Base-by-base conservation (phyloP, 2,888 invertebrate species). In the Plagodis pulveraria region DNA sequence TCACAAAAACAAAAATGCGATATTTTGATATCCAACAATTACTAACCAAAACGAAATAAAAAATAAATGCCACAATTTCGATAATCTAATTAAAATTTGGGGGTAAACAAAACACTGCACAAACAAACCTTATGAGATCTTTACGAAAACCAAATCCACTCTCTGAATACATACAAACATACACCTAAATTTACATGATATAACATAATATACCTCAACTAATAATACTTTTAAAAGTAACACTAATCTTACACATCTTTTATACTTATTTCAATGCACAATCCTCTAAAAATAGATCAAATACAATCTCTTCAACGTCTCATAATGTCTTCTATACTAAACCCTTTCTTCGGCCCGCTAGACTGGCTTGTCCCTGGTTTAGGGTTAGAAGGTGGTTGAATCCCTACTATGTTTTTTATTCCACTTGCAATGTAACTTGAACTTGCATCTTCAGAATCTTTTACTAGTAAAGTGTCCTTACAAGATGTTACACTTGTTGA, bases 271-370 rank as follows among this genome's bases (percentile, higher is more conserved):
- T 10, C 42, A 10, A 45, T 62, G 38, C n/a, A 54, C 40, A 40
- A 52, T 40, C 32, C 49, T 47, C 42, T 50, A 43, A 46, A 51
- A 58, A 58, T 58, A 11, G 50, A 57, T 54, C 47, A 56, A 38
- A 43, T 47, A 34, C 33, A 55, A 44, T 49, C 55, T 41, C 9
- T 80, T 94, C 93, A 97, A 86, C 97, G 96, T 77, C 97, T 94
- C 97, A 97, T 97, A 71, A 97, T 97, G 73, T 97, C 97, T 78
- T 97, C 97, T 91, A 97, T 97, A 80, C 97, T 97, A 84, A 97
- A 97, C 12, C 97, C 97, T 78, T 97, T 96, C 76, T 96, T 96
- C 70, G 96, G 94, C 8, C 95, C 94, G 71, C 93, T 93, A 0
- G 94, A 91, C 45, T 94, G 94, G 61, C 94, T 94, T 22, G 93